Percentiles rank a stretch among this genome's conserved stretches.
Evolutionary conservation across 30 jellyfish, hydroid and myxozoan species (phyloP).

Genomic region (Aurelia sp.): DNA sequence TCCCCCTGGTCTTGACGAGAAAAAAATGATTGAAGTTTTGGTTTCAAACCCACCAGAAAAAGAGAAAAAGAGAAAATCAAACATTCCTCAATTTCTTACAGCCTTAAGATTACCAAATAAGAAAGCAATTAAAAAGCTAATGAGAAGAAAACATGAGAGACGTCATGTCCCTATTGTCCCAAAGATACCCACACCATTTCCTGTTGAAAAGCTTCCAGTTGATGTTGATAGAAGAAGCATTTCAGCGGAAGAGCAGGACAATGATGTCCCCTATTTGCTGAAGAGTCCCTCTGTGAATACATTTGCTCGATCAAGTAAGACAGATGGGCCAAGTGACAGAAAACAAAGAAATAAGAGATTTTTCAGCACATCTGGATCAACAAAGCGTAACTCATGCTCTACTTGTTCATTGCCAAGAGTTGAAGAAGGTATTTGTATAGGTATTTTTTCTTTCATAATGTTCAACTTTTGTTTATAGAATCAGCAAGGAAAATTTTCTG

Average conservation of each 20-base stretch:
- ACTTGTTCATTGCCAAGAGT: conserved; percentile 83
- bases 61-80: conserved; percentile 43
- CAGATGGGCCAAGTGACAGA: conserved; percentile 8
- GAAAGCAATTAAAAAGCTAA: conserved; percentile 63
- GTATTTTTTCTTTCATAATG: neutral
- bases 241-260: neutral
- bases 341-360: conserved; percentile 2
- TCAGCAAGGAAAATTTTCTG: no score
- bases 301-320: conserved; percentile 24
- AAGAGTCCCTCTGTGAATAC: conserved; percentile 65
- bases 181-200: conserved; percentile 21
- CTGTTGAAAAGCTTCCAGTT: conserved; percentile 13
- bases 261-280: conserved; percentile 1
- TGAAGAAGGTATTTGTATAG: conserved; percentile 83
- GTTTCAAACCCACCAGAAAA: conserved; percentile 66
- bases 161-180: conserved; percentile 40
- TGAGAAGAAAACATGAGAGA: conserved; percentile 56
- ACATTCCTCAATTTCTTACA: conserved; percentile 79
- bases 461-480: neutral
- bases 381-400: conserved; percentile 71
- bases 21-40: conserved; percentile 40
- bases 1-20: conserved; percentile 57
- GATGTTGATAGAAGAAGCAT: neutral
- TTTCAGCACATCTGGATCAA: conserved; percentile 14
- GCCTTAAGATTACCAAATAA: conserved; percentile 85